Conservation (phyloP, 2,888 invertebrate species). For the Oscheius myriophilus region DNA sequence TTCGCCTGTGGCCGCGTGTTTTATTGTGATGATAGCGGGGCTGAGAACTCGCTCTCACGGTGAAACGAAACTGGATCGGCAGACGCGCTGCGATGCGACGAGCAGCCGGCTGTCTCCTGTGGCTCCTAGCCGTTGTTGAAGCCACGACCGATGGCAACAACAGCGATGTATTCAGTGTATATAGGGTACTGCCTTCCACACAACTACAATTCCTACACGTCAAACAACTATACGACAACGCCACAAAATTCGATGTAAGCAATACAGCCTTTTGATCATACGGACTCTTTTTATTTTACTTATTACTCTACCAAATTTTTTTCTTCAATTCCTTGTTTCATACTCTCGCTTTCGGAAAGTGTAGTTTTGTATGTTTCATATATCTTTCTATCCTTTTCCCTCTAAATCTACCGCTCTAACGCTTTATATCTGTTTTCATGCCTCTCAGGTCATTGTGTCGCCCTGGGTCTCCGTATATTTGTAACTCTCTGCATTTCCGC, state of each 20-base stretch:
- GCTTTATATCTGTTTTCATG: too few species aligned
- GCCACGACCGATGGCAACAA: constrained; percentile 2
- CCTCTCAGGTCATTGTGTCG: too few species aligned
- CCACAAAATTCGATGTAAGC: constrained; percentile 44
- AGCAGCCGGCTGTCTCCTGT: not conserved
- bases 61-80: constrained; percentile 30
- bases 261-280: too few species aligned
- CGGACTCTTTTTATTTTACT: too few species aligned
- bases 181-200: constrained; percentile 42
- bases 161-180: constrained; percentile 31
- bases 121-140: constrained; percentile 5
- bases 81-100: constrained; percentile 26
- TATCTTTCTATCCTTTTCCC: too few species aligned
- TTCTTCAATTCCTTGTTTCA: not conserved
- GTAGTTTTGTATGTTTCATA: too few species aligned
- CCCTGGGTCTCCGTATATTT: too few species aligned
- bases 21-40: constrained; percentile 29
- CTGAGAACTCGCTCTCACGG: constrained; percentile 22
- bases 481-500: too few species aligned
- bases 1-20: constrained; percentile 17
- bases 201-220: constrained; percentile 40
- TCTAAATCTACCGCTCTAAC: too few species aligned
- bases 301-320: too few species aligned
- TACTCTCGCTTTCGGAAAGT: not conserved
- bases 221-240: constrained; percentile 44